These are phyloP conservation scores for Paraplagusia blochii DNA, from an alignment of 2,113 vertebrate genomes.

Conservation along the genomic window DNA sequence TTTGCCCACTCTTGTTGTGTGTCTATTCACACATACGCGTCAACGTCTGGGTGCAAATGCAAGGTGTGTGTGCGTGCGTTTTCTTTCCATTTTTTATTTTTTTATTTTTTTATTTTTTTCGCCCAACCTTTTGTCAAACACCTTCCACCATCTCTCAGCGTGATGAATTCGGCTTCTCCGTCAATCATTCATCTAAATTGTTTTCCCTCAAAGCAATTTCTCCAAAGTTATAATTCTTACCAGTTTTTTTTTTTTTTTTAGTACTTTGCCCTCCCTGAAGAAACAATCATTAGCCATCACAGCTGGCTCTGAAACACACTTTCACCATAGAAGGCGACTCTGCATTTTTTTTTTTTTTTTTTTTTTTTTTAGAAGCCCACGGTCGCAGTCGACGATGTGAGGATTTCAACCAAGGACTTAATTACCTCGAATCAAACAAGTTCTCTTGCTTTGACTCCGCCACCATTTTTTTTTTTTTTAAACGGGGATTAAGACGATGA, in stretches of 20 bases:
- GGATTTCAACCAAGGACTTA: constrained; percentile 22
- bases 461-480: too few relatives aligned
- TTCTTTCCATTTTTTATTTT: too few relatives aligned
- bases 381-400: constrained; percentile 6
- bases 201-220: constrained; percentile 58
- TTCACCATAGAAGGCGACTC: constrained; percentile 27
- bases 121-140: constrained; percentile 60
- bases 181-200: constrained; percentile 70
- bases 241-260: not conserved
- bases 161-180: constrained; percentile 65
- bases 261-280: constrained; percentile 28
- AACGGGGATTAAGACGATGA: constrained; percentile 18
- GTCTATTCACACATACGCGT: constrained; percentile 13
- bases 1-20: constrained; percentile 12
- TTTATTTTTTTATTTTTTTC: too few relatives aligned
- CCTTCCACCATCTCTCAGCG: constrained; percentile 61
- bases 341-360: too few relatives aligned
- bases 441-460: constrained; percentile 1
- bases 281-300: constrained; percentile 48
- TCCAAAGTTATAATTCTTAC: constrained; percentile 21
- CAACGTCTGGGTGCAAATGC: constrained; percentile 30
- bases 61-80: constrained; percentile 51
- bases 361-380: constrained; percentile 15
- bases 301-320: constrained; percentile 41
- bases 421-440: constrained; percentile 32